phyloP scores from a whole-genome alignment of 2,113 vertebrate genomes.

The Lasiurus cinereus region DNA sequence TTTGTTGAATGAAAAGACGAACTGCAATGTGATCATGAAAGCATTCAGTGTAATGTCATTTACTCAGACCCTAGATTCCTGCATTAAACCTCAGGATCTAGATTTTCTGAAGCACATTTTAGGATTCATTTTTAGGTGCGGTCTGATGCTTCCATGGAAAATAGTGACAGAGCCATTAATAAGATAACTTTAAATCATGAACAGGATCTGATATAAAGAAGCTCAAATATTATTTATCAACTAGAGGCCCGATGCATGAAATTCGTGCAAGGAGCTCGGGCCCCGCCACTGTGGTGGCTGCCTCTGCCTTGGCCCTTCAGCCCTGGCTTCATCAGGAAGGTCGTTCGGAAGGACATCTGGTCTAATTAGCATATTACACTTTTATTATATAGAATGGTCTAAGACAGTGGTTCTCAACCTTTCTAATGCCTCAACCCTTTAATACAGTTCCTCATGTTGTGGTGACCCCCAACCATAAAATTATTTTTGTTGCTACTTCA shows the following conservation, averaged over 20 bases:
- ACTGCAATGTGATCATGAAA: not conserved
- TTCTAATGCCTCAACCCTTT: too few relatives aligned
- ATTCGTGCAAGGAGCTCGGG: too few relatives aligned
- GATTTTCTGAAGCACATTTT: constrained; percentile 67
- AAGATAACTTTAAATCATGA: not conserved
- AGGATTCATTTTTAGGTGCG: constrained; percentile 68
- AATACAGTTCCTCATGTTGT: too few relatives aligned
- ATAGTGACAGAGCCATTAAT: constrained; percentile 55
- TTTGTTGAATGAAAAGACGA: constrained; percentile 49
- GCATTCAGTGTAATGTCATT: constrained; percentile 61
- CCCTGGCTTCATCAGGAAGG: too few relatives aligned
- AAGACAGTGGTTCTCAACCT: not conserved
- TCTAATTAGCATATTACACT: too few relatives aligned
- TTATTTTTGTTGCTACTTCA: too few relatives aligned
- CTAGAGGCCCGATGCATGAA: too few relatives aligned
- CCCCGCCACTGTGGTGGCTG: too few relatives aligned
- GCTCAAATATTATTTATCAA: not conserved
- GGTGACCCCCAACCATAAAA: too few relatives aligned
- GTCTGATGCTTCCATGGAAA: constrained; percentile 71
- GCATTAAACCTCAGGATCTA: constrained; percentile 47
- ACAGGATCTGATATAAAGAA: not conserved
- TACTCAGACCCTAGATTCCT: constrained; percentile 49
- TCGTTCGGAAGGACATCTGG: too few relatives aligned
- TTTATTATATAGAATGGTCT: not conserved
- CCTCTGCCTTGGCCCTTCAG: too few relatives aligned